Evolutionary conservation across 2,888 invertebrate genomes (phyloP).

Genomic region (Caenorhabditis plicata): DNA sequence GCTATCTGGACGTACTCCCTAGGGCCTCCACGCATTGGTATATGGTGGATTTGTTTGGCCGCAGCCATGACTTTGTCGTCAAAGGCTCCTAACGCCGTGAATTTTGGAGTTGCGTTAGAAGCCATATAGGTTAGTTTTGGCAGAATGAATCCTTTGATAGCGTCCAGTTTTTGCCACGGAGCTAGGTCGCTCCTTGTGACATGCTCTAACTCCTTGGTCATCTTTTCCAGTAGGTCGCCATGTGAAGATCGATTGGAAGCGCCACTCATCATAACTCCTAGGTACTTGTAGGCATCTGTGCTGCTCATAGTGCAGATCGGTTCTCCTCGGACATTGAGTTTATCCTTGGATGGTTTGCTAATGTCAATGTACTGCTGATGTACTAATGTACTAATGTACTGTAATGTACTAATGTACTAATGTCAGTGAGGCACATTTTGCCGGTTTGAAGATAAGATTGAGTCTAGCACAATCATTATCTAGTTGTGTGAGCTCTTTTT

Average conservation of each 20-base stretch:
- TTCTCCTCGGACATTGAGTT: neutral
- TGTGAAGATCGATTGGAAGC: neutral
- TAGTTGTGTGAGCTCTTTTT: neutral
- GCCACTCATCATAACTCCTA: conserved; percentile 8
- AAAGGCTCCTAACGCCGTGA: conserved; percentile 1
- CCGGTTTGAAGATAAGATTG: conserved; percentile 26
- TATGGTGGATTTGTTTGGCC: neutral
- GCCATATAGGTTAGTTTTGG: conserved; percentile 8
- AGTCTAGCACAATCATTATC: conserved; percentile 5
- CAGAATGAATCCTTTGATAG: conserved; percentile 5
- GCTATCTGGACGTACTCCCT: conserved; percentile 8
- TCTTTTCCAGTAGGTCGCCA: neutral
- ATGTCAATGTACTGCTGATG: too few species aligned
- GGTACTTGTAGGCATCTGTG: conserved; percentile 9
- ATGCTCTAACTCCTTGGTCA: neutral
- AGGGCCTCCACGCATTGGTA: conserved; percentile 2
- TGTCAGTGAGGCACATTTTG: conserved; percentile 24
- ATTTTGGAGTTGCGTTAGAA: neutral
- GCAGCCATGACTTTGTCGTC: neutral
- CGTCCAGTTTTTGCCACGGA: conserved; percentile 9
- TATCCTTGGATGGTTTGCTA: neutral
- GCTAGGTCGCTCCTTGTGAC: neutral
- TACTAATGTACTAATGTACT: too few species aligned
- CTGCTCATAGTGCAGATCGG: neutral
- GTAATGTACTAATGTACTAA: too few species aligned